Evolutionary conservation across 2,888 invertebrate species (phyloP).

Genomic region (Philereme transversata): DNA sequence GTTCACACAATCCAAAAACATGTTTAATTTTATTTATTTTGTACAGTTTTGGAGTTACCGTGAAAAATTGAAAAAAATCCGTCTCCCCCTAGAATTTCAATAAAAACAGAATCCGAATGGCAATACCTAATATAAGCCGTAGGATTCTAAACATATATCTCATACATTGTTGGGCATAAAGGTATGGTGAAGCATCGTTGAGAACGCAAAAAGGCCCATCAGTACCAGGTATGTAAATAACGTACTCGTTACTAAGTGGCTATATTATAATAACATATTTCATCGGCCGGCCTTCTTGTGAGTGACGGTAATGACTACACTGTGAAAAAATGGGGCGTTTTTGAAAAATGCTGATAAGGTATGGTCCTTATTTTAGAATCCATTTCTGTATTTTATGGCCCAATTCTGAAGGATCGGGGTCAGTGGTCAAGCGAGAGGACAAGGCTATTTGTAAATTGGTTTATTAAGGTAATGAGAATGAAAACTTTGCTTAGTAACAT

Average conservation of each 20-base stretch:
- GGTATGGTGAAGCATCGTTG: constrained; percentile 18
- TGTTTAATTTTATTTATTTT: no score
- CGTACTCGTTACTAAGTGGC: constrained; percentile 43
- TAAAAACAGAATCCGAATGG: no score
- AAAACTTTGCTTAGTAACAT: constrained; percentile 10
- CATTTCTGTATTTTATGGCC: constrained; percentile 32
- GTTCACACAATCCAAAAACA: no score
- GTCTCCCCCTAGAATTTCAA: no score
- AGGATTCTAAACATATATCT: constrained; percentile 12
- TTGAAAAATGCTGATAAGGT: constrained; percentile 15
- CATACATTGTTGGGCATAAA: constrained; percentile 7
- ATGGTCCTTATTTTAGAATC: constrained; percentile 29
- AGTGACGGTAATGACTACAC: constrained; percentile 65
- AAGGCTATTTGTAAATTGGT: constrained; percentile 23
- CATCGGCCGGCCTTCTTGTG: constrained; percentile 61
- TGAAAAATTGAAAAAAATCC: no score
- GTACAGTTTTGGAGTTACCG: no score
- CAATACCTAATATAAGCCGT: no score
- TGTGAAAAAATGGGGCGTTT: constrained; percentile 54
- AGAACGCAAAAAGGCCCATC: constrained; percentile 26
- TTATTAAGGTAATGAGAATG: constrained; percentile 27
- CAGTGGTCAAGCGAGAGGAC: constrained; percentile 23
- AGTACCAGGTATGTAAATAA: constrained; percentile 35
- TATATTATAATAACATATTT: constrained; percentile 68
- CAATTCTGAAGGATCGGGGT: constrained; percentile 28